Evolutionary conservation across 2,888 invertebrate genomes (phyloP), one percentile per base, ranked within the genome.

Genomic region (Leucophenga montana): DNA sequence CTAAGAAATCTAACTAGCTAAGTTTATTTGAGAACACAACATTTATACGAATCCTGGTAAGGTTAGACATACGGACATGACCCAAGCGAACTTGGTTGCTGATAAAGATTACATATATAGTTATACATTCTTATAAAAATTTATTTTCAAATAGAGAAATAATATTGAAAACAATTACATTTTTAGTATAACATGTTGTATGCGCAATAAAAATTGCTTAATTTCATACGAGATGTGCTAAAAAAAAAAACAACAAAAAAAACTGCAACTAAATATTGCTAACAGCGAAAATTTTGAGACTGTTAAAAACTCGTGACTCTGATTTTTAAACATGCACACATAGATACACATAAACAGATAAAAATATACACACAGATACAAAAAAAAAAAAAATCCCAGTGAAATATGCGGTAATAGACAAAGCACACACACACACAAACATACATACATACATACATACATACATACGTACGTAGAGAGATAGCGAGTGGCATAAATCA

Each of bases 231-330:
- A 54, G 22, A 54, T 8, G 18, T 57, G 31, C 57, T 18, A 57
- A 57, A 11, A 9, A 27, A 6, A 57, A 22, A 18, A n/a, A 50
- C 4, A 46, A 46, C 2, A 56, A 16, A 18, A 56, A 20, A 56
- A 20, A 20, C 22, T 20, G 20, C 8, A 22, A 56, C 14, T 5
- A 62, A 20, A 56, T 44, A 54, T 27, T 54, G 39, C 56, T 39
- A 66, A 44, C 56, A 54, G 54, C 20, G 22, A 66, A 27, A 27
- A 56, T 66, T 66, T 44, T 56, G 39, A 18, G 22, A 44, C 66
- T 56, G 66, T 66, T 66, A 56, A 66, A 66, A 64, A 64, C 62
- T 64, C 62, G 62, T 64, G 62, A 64, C 62, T 62, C 56, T 57
- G 11, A 39, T 20, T 46, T 64, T 46, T 22, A 48, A 64, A 62